A percentile compares a stretch with the other conserved stretches of the same genome.
phyloP scores from a whole-genome alignment of 53 echinoderm and acorn worm species.

The Patiria pectinifera region DNA sequence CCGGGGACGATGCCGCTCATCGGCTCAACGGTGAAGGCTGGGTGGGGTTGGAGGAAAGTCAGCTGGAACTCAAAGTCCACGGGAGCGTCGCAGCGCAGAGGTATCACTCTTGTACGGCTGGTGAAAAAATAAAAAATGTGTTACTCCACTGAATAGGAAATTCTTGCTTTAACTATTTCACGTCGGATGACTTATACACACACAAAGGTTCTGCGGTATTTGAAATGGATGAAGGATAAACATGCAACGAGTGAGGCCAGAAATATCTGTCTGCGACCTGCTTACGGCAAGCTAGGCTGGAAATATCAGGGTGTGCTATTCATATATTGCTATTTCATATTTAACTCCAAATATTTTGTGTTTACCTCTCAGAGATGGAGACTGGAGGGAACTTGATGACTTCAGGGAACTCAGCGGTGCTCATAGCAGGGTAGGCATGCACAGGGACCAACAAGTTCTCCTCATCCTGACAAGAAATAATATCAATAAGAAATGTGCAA shows the following conservation, averaged over 20 bases:
- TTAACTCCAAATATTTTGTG: neutral
- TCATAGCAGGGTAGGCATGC: constrained; percentile 93
- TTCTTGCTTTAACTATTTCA: too few species aligned
- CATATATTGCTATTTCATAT: too few species aligned
- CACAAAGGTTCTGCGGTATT: too few species aligned
- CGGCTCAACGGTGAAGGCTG: constrained; percentile 84
- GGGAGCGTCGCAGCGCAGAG: constrained; percentile 85
- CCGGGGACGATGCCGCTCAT: constrained; percentile 84
- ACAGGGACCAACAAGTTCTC: constrained; percentile 88
- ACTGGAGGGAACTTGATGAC: constrained; percentile 89
- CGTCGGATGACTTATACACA: too few species aligned
- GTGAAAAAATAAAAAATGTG: neutral
- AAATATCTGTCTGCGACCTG: too few species aligned
- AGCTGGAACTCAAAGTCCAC: constrained; percentile 95
- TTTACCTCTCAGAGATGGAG: constrained; percentile 91
- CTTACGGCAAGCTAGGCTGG: too few species aligned
- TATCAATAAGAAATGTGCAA: neutral
- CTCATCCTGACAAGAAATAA: constrained; percentile 68
- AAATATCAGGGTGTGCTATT: too few species aligned
- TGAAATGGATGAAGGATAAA: too few species aligned
- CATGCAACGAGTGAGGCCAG: too few species aligned
- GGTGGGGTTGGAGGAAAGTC: constrained; percentile 84
- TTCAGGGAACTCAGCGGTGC: constrained; percentile 81
- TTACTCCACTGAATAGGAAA: neutral
- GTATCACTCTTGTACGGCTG: constrained; percentile 81